Conservation (phyloP, 1,140 invertebrate genomes). For the Grapholita molesta region DNA sequence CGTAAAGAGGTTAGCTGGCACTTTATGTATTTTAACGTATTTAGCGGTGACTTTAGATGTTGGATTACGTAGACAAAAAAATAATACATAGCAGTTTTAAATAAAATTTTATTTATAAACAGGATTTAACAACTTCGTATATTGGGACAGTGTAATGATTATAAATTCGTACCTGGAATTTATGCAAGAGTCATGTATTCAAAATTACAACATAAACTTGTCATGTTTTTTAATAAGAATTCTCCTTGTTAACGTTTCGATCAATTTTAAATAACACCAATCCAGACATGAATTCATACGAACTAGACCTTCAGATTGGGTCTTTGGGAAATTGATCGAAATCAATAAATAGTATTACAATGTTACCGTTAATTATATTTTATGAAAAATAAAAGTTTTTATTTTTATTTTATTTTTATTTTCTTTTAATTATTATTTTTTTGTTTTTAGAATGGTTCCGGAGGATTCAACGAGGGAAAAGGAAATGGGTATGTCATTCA, state of each 20-base stretch:
- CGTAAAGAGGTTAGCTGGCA: slow-evolving; percentile 55
- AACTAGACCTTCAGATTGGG: neutral
- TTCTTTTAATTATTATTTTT: slow-evolving; percentile 80
- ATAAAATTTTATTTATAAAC: neutral
- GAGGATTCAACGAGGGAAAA: slow-evolving; percentile 85
- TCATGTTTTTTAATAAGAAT: slow-evolving; percentile 35
- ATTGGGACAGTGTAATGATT: neutral
- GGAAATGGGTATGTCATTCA: slow-evolving; percentile 84
- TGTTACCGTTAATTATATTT: slow-evolving; percentile 30
- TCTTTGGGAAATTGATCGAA: slow-evolving; percentile 31
- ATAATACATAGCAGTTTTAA: neutral
- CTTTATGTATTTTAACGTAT: slow-evolving; percentile 45
- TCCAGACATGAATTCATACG: neutral
- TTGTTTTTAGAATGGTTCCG: slow-evolving; percentile 90
- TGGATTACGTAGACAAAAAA: slow-evolving; percentile 23
- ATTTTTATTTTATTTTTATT: slow-evolving; percentile 67
- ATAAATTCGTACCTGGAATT: neutral
- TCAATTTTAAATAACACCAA: slow-evolving; percentile 16
- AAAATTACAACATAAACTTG: neutral
- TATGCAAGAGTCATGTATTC: neutral
- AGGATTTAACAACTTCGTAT: neutral
- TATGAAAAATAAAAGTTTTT: slow-evolving; percentile 54
- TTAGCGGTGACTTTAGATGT: slow-evolving; percentile 42
- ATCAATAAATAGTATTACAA: slow-evolving; percentile 10
- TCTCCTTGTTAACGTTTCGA: slow-evolving; percentile 40